A percentile compares a stretch with the other conserved stretches of the same genome.
These are phyloP conservation scores for Myotis lucifugus DNA, from an alignment of 2,113 vertebrate species.

Conservation along the genomic window DNA sequence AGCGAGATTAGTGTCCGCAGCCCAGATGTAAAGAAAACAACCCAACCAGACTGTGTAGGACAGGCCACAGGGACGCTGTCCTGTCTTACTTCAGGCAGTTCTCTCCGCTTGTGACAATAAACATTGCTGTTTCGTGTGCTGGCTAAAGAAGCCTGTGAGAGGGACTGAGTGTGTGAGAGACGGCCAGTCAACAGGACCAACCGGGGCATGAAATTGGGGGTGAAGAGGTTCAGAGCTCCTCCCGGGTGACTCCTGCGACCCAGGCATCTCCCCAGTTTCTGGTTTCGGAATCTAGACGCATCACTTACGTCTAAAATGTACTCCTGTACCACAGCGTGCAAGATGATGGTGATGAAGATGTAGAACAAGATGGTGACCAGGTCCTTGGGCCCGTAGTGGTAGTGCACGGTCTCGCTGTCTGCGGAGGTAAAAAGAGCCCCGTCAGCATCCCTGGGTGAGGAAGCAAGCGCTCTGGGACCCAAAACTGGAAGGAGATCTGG, in stretches of 20 bases:
- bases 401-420: slow-evolving; percentile 94
- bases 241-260: too few species aligned
- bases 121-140: fast-evolving
- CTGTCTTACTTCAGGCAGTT: not conserved
- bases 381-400: slow-evolving; percentile 96
- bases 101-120: not conserved
- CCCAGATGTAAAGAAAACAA: not conserved
- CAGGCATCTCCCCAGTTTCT: fast-evolving
- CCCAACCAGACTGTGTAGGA: fast-evolving
- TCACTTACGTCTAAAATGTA: slow-evolving; percentile 95
- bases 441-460: not conserved
- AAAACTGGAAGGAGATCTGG: not conserved
- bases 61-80: fast-evolving
- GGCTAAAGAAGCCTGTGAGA: not conserved
- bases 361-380: slow-evolving; percentile 96
- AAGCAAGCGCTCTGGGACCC: not conserved
- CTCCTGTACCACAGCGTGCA: slow-evolving; percentile 97
- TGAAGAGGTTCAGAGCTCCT: not conserved
- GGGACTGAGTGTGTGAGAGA: not conserved
- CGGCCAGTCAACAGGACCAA: not conserved
- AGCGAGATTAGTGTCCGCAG: not conserved
- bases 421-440: slow-evolving; percentile 60
- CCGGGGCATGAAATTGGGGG: not conserved
- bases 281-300: not conserved
- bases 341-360: slow-evolving; percentile 94